Conservation (phyloP, 2,888 invertebrate genomes). For the Palloptera scutellata region DNA sequence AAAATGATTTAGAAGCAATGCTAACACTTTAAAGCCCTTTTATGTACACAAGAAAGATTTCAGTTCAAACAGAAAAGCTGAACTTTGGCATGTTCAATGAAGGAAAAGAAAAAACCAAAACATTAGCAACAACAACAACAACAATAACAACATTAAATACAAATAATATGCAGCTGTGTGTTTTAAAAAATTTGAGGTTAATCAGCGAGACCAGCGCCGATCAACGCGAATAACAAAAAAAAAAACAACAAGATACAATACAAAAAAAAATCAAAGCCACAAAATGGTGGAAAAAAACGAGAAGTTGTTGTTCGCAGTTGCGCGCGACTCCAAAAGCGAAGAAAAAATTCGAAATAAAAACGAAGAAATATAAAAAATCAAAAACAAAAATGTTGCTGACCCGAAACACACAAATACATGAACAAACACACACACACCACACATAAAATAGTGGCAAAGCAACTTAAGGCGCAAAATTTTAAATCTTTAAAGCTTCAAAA, state of each 20-base stretch:
- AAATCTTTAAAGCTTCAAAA: constrained; percentile 9
- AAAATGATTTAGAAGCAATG: not conserved
- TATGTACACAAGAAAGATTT: not conserved
- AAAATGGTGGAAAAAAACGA: constrained; percentile 34
- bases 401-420: constrained; percentile 19
- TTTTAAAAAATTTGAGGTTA: constrained; percentile 24
- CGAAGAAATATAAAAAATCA: not conserved
- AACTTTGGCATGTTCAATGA: constrained; percentile 13
- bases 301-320: not conserved
- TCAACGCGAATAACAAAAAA: constrained; percentile 8
- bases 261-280: constrained; percentile 25
- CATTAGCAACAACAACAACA: not conserved
- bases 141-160: not conserved
- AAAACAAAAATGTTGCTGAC: constrained; percentile 27
- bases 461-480: not conserved
- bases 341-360: constrained; percentile 1
- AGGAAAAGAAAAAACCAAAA: constrained; percentile 7
- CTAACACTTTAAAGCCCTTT: not conserved
- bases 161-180: not conserved
- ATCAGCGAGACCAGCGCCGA: constrained; percentile 4
- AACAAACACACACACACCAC: constrained; percentile 17
- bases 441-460: constrained; percentile 10
- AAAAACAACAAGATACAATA: not conserved
- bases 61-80: constrained; percentile 4
- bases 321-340: not conserved